These are phyloP conservation scores for Hapalemur alaotrensis DNA, from an alignment of 2,797 vertebrate genomes.

Conservation along the genomic window DNA sequence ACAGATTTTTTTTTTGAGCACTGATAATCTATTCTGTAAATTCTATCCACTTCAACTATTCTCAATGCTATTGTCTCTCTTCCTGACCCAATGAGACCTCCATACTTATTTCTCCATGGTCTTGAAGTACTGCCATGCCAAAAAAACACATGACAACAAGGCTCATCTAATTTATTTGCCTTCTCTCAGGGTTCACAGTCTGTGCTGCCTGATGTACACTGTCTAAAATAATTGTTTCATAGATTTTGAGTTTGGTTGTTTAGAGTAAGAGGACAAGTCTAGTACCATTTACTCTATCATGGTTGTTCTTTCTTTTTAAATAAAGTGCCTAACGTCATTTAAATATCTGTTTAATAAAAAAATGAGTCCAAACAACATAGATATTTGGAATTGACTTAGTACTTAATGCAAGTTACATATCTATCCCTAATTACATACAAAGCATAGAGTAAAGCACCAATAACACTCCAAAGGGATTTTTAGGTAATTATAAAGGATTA, in stretches of 20 bases:
- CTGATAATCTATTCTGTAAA: not conserved
- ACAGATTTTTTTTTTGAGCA: not conserved
- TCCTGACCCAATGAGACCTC: not conserved
- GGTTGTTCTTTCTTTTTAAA: not conserved
- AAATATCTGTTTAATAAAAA: not conserved
- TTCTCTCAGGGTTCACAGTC: not conserved
- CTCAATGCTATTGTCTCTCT: not conserved
- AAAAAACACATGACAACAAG: not conserved
- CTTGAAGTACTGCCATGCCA: not conserved
- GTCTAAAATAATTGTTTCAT: not conserved
- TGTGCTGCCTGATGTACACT: not conserved
- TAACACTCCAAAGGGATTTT: not conserved
- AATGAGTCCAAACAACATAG: not conserved
- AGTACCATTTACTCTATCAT: not conserved
- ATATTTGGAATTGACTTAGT: conserved; percentile 7
- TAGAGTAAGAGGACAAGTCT: not conserved
- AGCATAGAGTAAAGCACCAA: not conserved
- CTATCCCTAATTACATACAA: not conserved
- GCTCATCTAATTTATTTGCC: not conserved
- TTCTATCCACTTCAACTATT: not conserved
- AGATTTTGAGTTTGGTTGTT: not conserved
- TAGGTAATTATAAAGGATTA: conserved; percentile 35
- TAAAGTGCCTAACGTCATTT: not conserved
- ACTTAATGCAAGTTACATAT: not conserved
- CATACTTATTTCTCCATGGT: not conserved